Conservation (phyloP, 1,140 invertebrate genomes). For the Megalopta genalis region DNA sequence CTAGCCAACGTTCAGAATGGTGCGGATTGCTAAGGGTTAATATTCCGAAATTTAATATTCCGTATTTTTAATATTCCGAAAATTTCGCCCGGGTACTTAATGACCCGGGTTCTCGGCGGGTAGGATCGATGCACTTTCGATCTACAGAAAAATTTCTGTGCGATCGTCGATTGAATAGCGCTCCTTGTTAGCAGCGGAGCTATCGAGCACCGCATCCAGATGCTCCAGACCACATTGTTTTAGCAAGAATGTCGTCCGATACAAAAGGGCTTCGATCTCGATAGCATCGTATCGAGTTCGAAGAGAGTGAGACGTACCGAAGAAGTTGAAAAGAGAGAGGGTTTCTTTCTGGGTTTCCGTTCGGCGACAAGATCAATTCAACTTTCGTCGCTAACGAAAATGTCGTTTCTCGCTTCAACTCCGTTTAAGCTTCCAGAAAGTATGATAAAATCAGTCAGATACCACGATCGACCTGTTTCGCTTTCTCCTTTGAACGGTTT, state of each 20-base stretch:
- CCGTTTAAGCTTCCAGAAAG: conserved; percentile 50
- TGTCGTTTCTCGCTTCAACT: conserved; percentile 57
- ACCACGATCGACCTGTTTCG: conserved; percentile 12
- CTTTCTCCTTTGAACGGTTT: neutral
- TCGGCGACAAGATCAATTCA: conserved; percentile 54
- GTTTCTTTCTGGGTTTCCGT: conserved; percentile 6
- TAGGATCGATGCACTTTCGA: no score
- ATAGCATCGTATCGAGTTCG: neutral
- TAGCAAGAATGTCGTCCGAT: neutral
- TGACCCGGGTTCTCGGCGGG: no score
- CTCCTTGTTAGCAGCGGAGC: no score
- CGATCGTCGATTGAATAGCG: no score
- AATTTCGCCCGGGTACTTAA: no score
- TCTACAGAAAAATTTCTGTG: no score
- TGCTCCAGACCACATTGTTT: neutral
- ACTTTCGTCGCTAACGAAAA: conserved; percentile 53
- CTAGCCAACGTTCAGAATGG: no score
- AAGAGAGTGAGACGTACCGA: no score
- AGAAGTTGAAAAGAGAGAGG: neutral
- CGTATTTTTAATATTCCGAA: no score
- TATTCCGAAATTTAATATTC: no score
- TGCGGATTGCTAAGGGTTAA: no score
- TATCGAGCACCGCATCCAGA: no score
- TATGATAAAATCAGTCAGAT: conserved; percentile 58
- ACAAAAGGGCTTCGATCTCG: neutral